Evolutionary conservation across 2,797 vertebrate species (phyloP), one percentile per base, ranked within the genome.

Genomic region (Lacerta agilis): DNA sequence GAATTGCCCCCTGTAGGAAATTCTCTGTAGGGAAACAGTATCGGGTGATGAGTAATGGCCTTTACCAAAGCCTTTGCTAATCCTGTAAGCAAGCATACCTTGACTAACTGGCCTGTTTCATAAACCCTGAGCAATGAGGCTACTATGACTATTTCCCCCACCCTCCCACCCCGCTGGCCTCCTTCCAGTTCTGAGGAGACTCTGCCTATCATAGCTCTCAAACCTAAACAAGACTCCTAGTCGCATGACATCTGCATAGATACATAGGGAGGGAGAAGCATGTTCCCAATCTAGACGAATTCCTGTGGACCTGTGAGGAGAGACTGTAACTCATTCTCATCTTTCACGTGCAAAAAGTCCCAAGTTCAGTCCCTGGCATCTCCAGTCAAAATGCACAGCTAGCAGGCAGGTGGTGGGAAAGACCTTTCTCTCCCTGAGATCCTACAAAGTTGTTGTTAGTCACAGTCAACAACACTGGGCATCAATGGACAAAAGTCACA

Each of bases 1-100:
- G 38, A 38, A 38, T 66, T 20, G 58, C 38, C 17, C 82, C 20
- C 20, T 73, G 0, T 1, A 84, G 87, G 85, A 94, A 86, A 85
- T 93, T 75, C 72, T 58, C n/a, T 0, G 45, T 72, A 49, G 79
- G 86, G 33, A 38, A 64, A 83, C 29, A 66, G 89, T 4, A 0
- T 86, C 36, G 2, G 10, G 36, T 45, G 91, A 82, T 79, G 71
- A 91, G 84, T 87, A 85, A 75, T 78, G 17, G 83, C 38, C 77
- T 89, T 82, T 75, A 61, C 80, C 88, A 0, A 3, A 90, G 90
- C 33, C 85, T 83, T 43, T 27, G 41, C 67, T 17, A 88, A 81
- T 69, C 3, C 3, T 64, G 58, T 72, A 79, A 79, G 36, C 17
- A 5, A 79, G 38, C 17, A 3, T 80, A 23, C 58, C 41, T 67